Evolutionary conservation across 2,113 vertebrate genomes (phyloP).

Genomic region (Neodontobutis hainanensis): DNA sequence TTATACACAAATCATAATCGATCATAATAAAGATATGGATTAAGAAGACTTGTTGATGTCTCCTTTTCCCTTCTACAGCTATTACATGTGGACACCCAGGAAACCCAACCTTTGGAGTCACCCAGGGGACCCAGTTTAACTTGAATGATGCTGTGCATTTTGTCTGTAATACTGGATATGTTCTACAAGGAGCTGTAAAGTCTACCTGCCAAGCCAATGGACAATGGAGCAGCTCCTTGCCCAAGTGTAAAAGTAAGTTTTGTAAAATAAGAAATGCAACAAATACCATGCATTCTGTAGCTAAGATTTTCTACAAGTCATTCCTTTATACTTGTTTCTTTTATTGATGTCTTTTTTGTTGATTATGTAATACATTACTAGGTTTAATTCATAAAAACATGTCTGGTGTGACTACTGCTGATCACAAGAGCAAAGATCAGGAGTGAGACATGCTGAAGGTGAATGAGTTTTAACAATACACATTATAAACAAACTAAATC

Average conservation of each 20-base stretch:
- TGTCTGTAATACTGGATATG: conserved; percentile 88
- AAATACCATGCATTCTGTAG: too few species aligned
- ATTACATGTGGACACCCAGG: conserved; percentile 98
- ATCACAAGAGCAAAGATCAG: conserved; percentile 28
- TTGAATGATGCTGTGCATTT: conserved; percentile 92
- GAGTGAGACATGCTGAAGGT: conserved; percentile 8
- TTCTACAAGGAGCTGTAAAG: conserved; percentile 83
- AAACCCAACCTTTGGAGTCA: conserved; percentile 89
- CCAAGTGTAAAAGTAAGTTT: conserved; percentile 90
- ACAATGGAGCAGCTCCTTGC: conserved; percentile 91
- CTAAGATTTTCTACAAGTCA: neutral
- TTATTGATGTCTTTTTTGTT: conserved; percentile 18
- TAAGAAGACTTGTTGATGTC: neutral
- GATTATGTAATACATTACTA: conserved; percentile 26
- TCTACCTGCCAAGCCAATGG: conserved; percentile 91
- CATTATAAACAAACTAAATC: conserved; percentile 53
- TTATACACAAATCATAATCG: too few species aligned
- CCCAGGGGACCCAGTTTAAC: conserved; percentile 94
- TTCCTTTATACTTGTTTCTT: neutral
- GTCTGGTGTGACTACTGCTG: conserved; percentile 30
- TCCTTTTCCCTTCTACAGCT: conserved; percentile 71
- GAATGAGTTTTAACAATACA: conserved; percentile 42
- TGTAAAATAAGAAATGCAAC: too few species aligned
- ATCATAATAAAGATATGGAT: too few species aligned
- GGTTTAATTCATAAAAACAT: conserved; percentile 24